Evolutionary conservation across 2,888 invertebrate genomes (phyloP).

Genomic region (Dexiosoma caninum): DNA sequence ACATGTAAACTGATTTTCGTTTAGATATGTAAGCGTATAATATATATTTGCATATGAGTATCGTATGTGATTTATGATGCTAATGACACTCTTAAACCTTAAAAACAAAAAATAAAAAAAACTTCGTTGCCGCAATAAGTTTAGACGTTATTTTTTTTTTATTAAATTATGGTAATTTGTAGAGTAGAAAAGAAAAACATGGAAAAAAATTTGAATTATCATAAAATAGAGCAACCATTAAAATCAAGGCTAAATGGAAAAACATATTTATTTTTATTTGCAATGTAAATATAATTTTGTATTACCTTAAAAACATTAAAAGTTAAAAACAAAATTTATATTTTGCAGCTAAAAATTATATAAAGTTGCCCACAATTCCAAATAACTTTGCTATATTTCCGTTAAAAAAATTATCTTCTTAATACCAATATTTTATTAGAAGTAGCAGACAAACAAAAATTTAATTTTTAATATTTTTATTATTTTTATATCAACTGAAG

Average conservation of each 20-base stretch:
- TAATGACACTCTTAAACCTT: conserved; percentile 71
- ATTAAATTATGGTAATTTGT: conserved; percentile 64
- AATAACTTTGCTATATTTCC: not conserved
- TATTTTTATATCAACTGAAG: not conserved
- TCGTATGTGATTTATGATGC: conserved; percentile 73
- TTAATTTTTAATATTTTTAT: not conserved
- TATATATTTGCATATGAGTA: conserved; percentile 57
- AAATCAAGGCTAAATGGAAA: not conserved
- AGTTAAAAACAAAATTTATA: too few relatives aligned
- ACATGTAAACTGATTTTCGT: not conserved
- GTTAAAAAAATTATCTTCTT: not conserved
- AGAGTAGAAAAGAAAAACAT: conserved; percentile 63
- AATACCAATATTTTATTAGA: not conserved
- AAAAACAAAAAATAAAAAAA: conserved; percentile 25
- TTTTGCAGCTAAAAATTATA: too few relatives aligned
- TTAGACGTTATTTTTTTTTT: conserved; percentile 61
- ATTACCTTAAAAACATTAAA: too few relatives aligned
- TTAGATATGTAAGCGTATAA: not conserved
- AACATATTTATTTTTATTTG: not conserved
- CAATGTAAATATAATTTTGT: too few relatives aligned
- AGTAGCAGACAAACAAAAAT: not conserved
- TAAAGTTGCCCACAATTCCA: too few relatives aligned
- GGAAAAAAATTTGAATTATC: too few relatives aligned
- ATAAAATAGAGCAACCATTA: not conserved
- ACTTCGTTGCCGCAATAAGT: conserved; percentile 58